Conservation (phyloP, 2,797 vertebrate species). For the Microctenopoma stevenorrisi region DNA sequence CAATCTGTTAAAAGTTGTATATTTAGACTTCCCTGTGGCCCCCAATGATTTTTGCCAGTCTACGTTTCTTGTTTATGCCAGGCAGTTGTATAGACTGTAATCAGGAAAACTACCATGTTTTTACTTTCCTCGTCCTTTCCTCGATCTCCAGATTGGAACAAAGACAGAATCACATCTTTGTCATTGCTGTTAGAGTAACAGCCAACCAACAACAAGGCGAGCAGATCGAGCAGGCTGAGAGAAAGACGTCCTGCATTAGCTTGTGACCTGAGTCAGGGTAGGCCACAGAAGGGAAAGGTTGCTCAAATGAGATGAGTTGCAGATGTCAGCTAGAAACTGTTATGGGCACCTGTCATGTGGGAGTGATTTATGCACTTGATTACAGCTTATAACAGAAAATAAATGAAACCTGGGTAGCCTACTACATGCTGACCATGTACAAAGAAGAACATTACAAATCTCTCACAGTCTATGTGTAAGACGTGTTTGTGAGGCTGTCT, state of each 20-base stretch:
- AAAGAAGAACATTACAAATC: constrained; percentile 20
- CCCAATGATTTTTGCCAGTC: neutral
- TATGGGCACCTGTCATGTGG: constrained; percentile 48
- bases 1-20: too few relatives aligned
- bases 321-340: constrained; percentile 48
- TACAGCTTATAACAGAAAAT: constrained; percentile 46
- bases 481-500: neutral
- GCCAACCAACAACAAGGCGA: neutral
- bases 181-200: neutral
- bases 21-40: too few relatives aligned
- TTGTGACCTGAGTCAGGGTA: constrained; percentile 20
- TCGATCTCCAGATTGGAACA: neutral
- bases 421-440: constrained; percentile 32
- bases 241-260: neutral
- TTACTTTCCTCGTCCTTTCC: neutral
- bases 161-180: constrained; percentile 13
- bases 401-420: constrained; percentile 24
- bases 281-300: constrained; percentile 17
- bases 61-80: neutral
- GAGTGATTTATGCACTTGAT: constrained; percentile 62
- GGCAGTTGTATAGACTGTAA: too few relatives aligned
- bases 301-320: constrained; percentile 53
- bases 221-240: constrained; percentile 1
- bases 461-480: neutral
- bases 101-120: neutral